Base-by-base conservation (phyloP, 2,113 vertebrate genomes). In the Cottus gobio region DNA sequence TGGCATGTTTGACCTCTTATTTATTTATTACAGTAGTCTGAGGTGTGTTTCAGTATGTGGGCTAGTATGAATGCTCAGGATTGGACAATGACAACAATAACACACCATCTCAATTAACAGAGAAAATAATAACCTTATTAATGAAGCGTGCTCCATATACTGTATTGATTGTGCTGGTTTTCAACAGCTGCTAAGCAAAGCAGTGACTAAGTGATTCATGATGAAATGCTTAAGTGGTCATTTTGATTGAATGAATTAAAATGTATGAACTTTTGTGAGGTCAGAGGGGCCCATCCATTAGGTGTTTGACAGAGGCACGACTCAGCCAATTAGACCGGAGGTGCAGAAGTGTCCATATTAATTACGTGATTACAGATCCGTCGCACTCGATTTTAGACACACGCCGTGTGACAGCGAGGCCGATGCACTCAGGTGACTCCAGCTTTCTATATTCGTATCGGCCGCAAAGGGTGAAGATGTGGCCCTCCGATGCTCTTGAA, bases 241-340 rank as follows among this genome's bases (percentile, higher is more conserved):
- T 72, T 54, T 79, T 7, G 8, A 71, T 68, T 62, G 36, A 80
- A 80, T 71, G 15, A 79, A 73, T 75, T 52, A 0, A 58, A 54
- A 64, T 70, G 36, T 30, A 65, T 72, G 22, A 80, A 78, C 54
- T 68, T n/a, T 22, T 3, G 11, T 64, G 15, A 54, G 50, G 69
- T 86, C 69, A 72, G 52, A 86, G 46, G 15, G 0, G 5, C 71
- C 37, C 58, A 69, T 80, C 82, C 16, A 87, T 84, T 76, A 82
- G 20, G 39, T 73, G 63, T 85, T 63, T 36, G 62, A 67, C 79
- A 76, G 57, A 48, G 52, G 78, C 20, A 2, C 44, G 73, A 85
- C 77, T 78, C 57, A 75, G 64, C 39, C 77, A 80, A 80, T 87
- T 75, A 85, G 46, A 72, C 20, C n/a, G 0, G 62, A 82, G 75